phyloP scores from a whole-genome alignment of 53 echinoderm and acorn worm species.

The Zoroaster sp. region DNA sequence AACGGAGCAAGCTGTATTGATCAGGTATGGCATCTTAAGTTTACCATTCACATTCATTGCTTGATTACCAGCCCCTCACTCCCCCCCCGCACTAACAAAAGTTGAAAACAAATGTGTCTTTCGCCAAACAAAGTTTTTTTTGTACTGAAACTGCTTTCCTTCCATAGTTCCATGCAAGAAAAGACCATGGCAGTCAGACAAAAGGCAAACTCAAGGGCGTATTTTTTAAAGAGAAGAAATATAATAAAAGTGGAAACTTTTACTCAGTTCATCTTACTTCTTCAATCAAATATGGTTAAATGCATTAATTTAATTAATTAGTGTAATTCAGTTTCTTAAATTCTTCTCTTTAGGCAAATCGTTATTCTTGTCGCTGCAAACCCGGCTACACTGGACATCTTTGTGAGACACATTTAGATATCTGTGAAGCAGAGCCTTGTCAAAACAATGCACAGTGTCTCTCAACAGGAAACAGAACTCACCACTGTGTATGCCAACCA shows the following conservation, averaged over 20 bases:
- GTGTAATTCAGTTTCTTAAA: too few relatives aligned
- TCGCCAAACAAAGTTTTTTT: background rate
- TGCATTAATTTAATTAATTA: background rate
- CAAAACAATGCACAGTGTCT: constrained; percentile 11
- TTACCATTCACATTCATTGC: background rate
- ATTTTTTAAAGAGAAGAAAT: background rate
- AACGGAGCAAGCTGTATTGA: constrained; percentile 77
- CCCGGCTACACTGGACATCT: constrained; percentile 39
- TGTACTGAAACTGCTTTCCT: background rate
- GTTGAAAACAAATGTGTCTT: too few relatives aligned
- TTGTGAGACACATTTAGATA: constrained; percentile 38
- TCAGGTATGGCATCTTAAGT: background rate
- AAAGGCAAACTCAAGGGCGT: background rate
- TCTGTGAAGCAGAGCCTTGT: constrained; percentile 47
- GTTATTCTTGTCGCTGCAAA: constrained; percentile 48
- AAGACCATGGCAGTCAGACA: background rate
- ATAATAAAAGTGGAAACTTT: background rate
- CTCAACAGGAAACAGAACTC: background rate
- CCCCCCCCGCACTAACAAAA: too few relatives aligned
- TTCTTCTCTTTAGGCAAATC: constrained; percentile 25
- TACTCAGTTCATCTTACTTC: background rate
- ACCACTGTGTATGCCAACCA: constrained; percentile 31
- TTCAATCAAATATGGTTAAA: background rate
- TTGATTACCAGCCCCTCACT: too few relatives aligned
- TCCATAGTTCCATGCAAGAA: background rate